These are phyloP conservation scores for Poecilobothrus nobilitatus DNA, from an alignment of 2,888 invertebrate species.

Conservation along the genomic window DNA sequence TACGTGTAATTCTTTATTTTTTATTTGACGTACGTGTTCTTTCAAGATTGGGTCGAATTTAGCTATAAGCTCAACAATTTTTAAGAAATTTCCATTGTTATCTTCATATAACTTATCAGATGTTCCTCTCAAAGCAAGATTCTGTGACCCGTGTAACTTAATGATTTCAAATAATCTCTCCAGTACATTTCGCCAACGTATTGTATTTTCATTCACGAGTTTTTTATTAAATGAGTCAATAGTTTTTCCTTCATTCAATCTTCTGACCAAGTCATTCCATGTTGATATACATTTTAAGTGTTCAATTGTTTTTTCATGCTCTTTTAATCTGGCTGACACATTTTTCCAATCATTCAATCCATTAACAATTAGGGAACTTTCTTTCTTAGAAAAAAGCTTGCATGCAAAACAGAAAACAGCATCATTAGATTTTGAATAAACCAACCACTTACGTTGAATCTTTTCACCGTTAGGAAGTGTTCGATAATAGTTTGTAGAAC, in stretches of 20 bases:
- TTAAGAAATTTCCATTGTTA: slow-evolving; percentile 11
- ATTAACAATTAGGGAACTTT: neutral
- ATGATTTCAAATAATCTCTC: slow-evolving; percentile 9
- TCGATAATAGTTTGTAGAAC: slow-evolving; percentile 9
- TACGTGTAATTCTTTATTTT: slow-evolving; percentile 9
- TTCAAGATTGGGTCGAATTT: slow-evolving; percentile 9
- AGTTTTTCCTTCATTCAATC: slow-evolving; percentile 12
- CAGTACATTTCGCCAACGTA: slow-evolving; percentile 10
- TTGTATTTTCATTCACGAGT: slow-evolving; percentile 10
- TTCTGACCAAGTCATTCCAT: slow-evolving; percentile 11
- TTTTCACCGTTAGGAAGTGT: slow-evolving; percentile 11
- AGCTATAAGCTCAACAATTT: slow-evolving; percentile 8
- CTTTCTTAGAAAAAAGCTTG: neutral
- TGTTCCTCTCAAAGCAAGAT: slow-evolving; percentile 12
- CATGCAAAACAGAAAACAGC: neutral
- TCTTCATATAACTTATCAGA: slow-evolving; percentile 7
- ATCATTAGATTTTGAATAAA: neutral
- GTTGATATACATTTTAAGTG: slow-evolving; percentile 9
- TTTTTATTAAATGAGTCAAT: slow-evolving; percentile 10
- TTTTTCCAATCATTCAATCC: slow-evolving; percentile 7
- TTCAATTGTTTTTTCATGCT: slow-evolving; percentile 12
- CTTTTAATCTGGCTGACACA: slow-evolving; percentile 10
- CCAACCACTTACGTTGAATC: neutral
- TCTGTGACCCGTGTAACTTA: slow-evolving; percentile 12
- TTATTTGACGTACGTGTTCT: slow-evolving; percentile 10